Evolutionary conservation across 1,140 invertebrate genomes (phyloP), one percentile per base, ranked within the genome.

Genomic region (Pseudomyrmex flavicornis): DNA sequence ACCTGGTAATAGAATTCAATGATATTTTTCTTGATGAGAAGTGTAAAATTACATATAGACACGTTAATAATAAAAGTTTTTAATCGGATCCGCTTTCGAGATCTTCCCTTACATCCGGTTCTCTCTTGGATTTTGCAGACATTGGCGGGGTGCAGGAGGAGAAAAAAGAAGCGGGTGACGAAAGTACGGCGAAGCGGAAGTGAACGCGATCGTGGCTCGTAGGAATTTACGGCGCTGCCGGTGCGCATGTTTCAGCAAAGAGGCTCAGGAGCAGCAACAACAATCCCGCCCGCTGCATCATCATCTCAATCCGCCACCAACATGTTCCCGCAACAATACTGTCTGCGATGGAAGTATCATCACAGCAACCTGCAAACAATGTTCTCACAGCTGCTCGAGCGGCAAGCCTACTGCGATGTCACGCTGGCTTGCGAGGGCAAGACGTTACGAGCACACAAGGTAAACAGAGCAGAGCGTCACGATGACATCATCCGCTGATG

Each of bases 321-420:
- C 93, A 96, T 97, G 96, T 95, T 96, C 93, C 96, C 97, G 68
- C 97, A 98, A 94, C 97, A 98, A 95, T 98, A 98, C 95, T 98
- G 97, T 93, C 95, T 98, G 83, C 95, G 97, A 94, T 98, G 98
- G 98, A 98, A 98, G 92, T 98, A 98, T 93, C 98, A 98, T 95
- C 97, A 98, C 93, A 97, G 96, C 85, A 98, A 98, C 93, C 95
- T 98, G 77, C 96, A 98, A 93, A 97, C 96, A 35, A 98, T 98
- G 96, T 98, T 98, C 95, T 97, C 97, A 63, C 97, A 98, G 92
- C 95, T 98, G 80, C 94, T 98, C 46, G 97, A 98, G 91, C 94
- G 97, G 91, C 97, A 98, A 91, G 96, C 97, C 82, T 98, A 98
- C 94, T 98, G 98, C 94, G 98, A 99, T 95, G 97, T 98, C 85